Conservation (phyloP, 1,140 invertebrate genomes). For the Drosophila watanabei region DNA sequence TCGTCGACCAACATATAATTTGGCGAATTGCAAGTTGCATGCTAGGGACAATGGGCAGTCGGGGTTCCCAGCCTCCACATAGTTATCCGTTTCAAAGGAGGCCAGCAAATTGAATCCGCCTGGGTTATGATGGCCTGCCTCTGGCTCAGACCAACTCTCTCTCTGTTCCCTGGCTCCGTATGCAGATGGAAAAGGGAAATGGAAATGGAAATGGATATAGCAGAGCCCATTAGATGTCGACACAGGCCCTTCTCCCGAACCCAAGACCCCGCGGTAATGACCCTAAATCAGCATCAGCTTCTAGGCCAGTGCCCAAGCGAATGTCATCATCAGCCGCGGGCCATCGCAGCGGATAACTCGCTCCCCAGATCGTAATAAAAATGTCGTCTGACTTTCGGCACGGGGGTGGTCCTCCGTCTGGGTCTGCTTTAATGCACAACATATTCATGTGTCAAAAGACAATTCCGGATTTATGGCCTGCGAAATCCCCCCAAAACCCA, state of each 20-base stretch:
- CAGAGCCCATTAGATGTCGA: slow-evolving; percentile 43
- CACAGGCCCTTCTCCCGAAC: slow-evolving; percentile 35
- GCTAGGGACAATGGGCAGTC: slow-evolving; percentile 32
- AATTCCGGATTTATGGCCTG: slow-evolving; percentile 84
- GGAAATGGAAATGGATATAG: slow-evolving; percentile 36
- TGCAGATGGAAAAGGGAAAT: slow-evolving; percentile 22
- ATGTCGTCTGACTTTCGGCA: slow-evolving; percentile 58
- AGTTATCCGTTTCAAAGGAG: slow-evolving; percentile 16
- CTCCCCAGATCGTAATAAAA: slow-evolving; percentile 67
- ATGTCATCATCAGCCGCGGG: slow-evolving; percentile 77
- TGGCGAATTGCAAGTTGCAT: slow-evolving; percentile 47
- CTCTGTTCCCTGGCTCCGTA: background rate
- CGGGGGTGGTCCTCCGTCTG: slow-evolving; percentile 29
- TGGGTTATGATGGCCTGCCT: slow-evolving; percentile 58
- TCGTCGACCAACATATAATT: slow-evolving; percentile 50
- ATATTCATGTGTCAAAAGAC: slow-evolving; percentile 85
- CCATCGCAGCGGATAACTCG: slow-evolving; percentile 5
- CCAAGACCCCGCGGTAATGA: slow-evolving; percentile 21
- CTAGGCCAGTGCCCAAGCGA: slow-evolving; percentile 66
- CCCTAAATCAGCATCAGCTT: slow-evolving; percentile 67
- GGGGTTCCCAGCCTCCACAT: slow-evolving; percentile 14
- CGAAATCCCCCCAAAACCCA: slow-evolving; percentile 56
- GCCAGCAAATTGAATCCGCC: slow-evolving; percentile 67
- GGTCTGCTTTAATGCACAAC: slow-evolving; percentile 76
- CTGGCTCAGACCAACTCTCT: slow-evolving; percentile 38